Conservation (phyloP, 2,113 vertebrate genomes). For the Guaruba guarouba region DNA sequence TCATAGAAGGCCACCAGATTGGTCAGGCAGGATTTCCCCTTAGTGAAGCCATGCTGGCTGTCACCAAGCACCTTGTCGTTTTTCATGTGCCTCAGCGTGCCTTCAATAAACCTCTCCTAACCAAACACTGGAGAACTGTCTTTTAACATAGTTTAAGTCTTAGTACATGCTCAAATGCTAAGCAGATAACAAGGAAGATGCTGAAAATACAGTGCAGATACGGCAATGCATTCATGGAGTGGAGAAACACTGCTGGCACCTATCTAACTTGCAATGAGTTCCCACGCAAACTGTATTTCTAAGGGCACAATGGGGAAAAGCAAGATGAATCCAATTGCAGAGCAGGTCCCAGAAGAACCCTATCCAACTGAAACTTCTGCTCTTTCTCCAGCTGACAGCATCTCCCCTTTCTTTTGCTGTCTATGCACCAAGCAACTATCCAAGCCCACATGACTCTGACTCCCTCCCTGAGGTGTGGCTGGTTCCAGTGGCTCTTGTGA, state of each 20-base stretch:
- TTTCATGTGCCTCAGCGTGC: no score
- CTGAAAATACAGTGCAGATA: background rate
- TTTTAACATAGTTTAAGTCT: background rate
- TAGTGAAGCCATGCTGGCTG: no score
- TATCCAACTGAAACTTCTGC: background rate
- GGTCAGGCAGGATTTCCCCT: no score
- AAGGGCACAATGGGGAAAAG: background rate
- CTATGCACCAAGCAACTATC: background rate
- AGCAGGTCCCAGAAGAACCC: background rate
- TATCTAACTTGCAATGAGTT: accelerated
- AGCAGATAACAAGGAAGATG: background rate
- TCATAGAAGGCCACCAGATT: no score
- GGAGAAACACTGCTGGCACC: background rate
- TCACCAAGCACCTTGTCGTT: no score
- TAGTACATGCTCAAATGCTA: accelerated
- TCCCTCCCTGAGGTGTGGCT: background rate
- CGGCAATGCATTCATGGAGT: background rate
- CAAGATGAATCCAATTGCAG: background rate
- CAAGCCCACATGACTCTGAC: accelerated
- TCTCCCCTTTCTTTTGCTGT: background rate
- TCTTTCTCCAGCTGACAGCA: background rate
- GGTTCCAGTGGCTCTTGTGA: accelerated
- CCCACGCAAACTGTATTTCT: background rate
- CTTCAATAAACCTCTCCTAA: background rate
- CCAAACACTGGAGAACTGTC: accelerated